Percentiles rank a stretch among this genome's conserved stretches.
Conservation (phyloP, 2,797 vertebrate species). For the Danionella dracula region DNA sequence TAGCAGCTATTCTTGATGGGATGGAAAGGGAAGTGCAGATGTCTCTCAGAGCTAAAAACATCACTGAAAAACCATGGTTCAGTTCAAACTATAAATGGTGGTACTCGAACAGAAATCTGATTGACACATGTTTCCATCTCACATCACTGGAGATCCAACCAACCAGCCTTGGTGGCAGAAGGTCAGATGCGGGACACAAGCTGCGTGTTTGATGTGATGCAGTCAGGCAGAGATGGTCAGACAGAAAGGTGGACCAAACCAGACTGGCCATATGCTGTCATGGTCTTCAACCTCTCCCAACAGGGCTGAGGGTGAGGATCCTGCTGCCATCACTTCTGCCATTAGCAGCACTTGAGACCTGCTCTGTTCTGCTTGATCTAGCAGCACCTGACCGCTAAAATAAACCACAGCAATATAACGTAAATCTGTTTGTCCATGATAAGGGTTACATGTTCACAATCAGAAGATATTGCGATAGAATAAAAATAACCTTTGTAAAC, state of each 20-base stretch:
- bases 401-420: not conserved
- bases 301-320: conserved; percentile 55
- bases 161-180: conserved; percentile 35
- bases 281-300: conserved; percentile 51
- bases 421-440: not conserved
- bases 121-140: not conserved
- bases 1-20: not conserved
- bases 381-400: not conserved
- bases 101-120: not conserved
- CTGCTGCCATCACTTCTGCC: conserved; percentile 67
- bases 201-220: conserved; percentile 54
- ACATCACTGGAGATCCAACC: not conserved
- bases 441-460: not conserved
- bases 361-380: conserved; percentile 29
- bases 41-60: not conserved
- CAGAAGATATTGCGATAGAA: not conserved
- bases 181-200: conserved; percentile 45
- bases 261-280: conserved; percentile 68
- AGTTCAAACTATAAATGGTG: not conserved
- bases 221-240: conserved; percentile 63
- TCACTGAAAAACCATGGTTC: not conserved
- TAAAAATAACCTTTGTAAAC: not conserved
- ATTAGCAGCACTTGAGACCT: conserved; percentile 29
- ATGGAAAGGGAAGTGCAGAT: not conserved
- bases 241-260: conserved; percentile 62